Evolutionary conservation across 2,113 vertebrate species (phyloP).

Genomic region (Verasper variegatus): DNA sequence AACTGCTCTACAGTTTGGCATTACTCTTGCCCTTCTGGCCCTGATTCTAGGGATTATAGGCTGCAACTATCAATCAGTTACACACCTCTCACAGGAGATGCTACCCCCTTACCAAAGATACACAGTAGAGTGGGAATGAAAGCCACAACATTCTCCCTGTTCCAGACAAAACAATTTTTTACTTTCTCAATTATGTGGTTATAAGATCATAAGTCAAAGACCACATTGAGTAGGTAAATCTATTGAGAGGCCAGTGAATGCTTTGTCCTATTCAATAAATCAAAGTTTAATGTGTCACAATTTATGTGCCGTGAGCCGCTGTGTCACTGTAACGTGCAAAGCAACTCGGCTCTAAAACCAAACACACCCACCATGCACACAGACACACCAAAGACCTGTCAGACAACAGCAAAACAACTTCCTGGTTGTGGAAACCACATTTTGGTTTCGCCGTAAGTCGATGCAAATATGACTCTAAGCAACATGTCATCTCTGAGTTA

Average conservation of each 20-base stretch:
- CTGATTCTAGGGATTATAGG: not conserved
- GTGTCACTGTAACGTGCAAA: not conserved
- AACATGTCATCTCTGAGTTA: not conserved
- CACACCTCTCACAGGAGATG: not conserved
- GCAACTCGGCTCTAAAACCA: not conserved
- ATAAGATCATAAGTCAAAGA: not conserved
- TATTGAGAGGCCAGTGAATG: not conserved
- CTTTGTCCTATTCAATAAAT: not conserved
- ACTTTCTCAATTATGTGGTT: not conserved
- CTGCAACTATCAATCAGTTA: not conserved
- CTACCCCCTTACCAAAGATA: not conserved
- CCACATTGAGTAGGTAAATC: not conserved
- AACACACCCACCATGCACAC: not conserved
- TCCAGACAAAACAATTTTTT: not conserved
- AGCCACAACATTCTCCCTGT: too few species aligned
- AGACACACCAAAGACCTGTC: not conserved
- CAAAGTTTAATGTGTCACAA: not conserved
- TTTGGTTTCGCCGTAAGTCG: not conserved
- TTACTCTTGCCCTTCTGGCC: not conserved
- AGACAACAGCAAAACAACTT: not conserved
- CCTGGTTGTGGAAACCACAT: not conserved
- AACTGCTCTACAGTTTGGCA: not conserved
- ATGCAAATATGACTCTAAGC: not conserved
- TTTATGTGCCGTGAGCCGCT: not conserved
- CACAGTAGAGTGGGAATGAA: not conserved